phyloP scores from a whole-genome alignment of 2,888 invertebrate species.

The Nymphalis polychloros region DNA sequence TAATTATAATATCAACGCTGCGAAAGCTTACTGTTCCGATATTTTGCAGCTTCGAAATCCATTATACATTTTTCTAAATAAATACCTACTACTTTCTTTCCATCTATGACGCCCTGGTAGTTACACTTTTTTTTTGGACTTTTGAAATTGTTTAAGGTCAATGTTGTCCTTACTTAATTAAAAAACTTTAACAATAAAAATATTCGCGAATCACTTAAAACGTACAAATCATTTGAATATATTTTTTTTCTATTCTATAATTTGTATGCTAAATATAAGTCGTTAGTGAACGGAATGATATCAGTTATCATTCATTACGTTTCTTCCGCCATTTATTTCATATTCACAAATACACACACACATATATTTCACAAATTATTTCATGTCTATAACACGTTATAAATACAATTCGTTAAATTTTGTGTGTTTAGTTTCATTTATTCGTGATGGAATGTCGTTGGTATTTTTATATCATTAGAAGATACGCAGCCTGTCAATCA shows the following conservation, averaged over 20 bases:
- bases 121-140: neutral
- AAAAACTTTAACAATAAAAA: too few species aligned
- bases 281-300: neutral
- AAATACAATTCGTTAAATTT: too few species aligned
- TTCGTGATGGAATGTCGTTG: neutral
- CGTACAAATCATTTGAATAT: too few species aligned
- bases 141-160: too few species aligned
- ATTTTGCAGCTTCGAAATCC: neutral
- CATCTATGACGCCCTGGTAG: neutral
- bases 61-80: neutral
- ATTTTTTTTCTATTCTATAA: too few species aligned
- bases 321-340: neutral
- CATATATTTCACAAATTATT: too few species aligned
- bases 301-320: neutral
- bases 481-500: neutral
- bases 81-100: neutral
- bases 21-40: neutral
- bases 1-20: neutral
- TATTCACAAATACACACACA: too few species aligned
- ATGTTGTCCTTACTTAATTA: too few species aligned
- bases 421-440: neutral
- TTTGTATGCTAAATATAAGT: too few species aligned
- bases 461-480: neutral
- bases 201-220: too few species aligned
- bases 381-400: neutral